Evolutionary conservation across 2,797 vertebrate genomes (phyloP).

Genomic region (Brachyalestes nurse): DNA sequence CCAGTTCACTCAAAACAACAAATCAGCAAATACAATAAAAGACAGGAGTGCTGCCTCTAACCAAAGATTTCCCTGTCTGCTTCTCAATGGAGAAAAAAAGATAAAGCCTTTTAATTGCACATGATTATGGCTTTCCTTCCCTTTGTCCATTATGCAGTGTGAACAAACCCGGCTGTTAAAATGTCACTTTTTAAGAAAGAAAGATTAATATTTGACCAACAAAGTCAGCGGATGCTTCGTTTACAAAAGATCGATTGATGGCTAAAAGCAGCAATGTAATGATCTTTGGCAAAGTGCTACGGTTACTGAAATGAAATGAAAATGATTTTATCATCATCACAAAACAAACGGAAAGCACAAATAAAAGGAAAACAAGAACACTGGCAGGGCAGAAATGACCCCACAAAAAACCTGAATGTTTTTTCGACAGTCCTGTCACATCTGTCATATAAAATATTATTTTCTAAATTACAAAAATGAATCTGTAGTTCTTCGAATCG

Average conservation of each 20-base stretch:
- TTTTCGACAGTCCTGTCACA: neutral
- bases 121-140: constrained; percentile 39
- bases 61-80: constrained; percentile 18
- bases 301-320: constrained; percentile 22
- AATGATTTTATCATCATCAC: constrained; percentile 26
- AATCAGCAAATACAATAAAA: constrained; percentile 33
- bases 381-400: too few species aligned
- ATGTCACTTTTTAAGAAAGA: constrained; percentile 46
- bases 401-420: neutral
- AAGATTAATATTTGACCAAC: constrained; percentile 51
- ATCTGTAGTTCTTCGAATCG: too few species aligned
- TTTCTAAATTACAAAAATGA: too few species aligned
- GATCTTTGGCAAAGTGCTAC: constrained; percentile 34
- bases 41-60: constrained; percentile 11
- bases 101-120: constrained; percentile 52
- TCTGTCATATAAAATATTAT: too few species aligned
- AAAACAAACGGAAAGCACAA: neutral
- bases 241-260: constrained; percentile 45
- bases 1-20: constrained; percentile 22
- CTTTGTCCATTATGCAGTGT: constrained; percentile 41
- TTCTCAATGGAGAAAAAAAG: constrained; percentile 37
- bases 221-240: constrained; percentile 53
- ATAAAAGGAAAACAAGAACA: neutral
- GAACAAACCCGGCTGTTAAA: constrained; percentile 42
- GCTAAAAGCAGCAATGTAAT: constrained; percentile 34